These are phyloP conservation scores for Carassius auratus DNA, from an alignment of 2,113 vertebrate genomes.

Conservation along the genomic window DNA sequence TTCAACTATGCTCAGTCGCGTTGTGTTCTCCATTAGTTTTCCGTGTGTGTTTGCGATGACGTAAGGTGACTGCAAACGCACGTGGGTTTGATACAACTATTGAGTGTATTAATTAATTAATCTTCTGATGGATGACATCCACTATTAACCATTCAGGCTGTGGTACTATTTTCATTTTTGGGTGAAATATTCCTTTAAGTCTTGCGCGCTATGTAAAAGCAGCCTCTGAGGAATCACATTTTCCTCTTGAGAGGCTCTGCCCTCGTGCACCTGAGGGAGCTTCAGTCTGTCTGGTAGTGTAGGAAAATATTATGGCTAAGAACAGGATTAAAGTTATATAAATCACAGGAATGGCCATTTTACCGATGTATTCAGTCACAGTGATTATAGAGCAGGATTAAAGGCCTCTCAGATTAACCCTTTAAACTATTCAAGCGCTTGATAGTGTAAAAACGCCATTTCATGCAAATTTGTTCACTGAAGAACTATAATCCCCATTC, in stretches of 20 bases:
- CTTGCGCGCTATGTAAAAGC: background rate
- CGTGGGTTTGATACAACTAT: too few relatives aligned
- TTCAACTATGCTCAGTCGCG: too few relatives aligned
- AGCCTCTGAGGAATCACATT: background rate
- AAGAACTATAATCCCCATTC: slow-evolving; percentile 12
- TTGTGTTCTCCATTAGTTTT: too few relatives aligned
- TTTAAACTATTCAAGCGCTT: slow-evolving; percentile 12
- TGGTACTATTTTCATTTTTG: background rate
- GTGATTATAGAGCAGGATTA: slow-evolving; percentile 16
- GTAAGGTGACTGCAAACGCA: too few relatives aligned
- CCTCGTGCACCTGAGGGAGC: background rate
- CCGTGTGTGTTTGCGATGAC: too few relatives aligned
- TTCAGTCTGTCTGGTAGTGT: background rate
- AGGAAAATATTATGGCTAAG: slow-evolving; percentile 9
- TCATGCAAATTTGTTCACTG: slow-evolving; percentile 15
- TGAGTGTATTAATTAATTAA: background rate
- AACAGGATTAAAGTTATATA: slow-evolving; percentile 9
- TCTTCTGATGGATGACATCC: background rate
- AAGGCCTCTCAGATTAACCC: slow-evolving; percentile 8
- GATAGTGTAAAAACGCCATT: slow-evolving; percentile 15
- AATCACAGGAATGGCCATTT: background rate
- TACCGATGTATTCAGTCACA: slow-evolving; percentile 12
- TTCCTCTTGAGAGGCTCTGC: background rate
- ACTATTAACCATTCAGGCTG: background rate
- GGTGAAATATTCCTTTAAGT: background rate